phyloP scores from a whole-genome alignment of 2,888 invertebrate genomes.

The Drosophila kambysellisi region DNA sequence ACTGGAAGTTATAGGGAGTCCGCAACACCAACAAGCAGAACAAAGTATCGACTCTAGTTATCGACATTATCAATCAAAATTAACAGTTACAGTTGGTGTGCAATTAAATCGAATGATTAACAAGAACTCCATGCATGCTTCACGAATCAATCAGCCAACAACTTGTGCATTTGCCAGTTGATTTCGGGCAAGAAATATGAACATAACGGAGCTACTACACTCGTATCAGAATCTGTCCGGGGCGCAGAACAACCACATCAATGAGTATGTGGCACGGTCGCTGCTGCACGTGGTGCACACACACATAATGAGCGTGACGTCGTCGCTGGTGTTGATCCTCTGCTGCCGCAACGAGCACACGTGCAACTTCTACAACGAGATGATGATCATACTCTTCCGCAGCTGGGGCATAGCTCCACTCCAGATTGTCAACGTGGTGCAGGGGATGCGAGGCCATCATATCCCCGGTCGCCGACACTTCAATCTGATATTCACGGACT shows the following conservation, averaged over 20 bases:
- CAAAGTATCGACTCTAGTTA: neutral
- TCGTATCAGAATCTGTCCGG: slow-evolving; percentile 61
- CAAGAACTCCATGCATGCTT: neutral
- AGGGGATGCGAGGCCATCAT: slow-evolving; percentile 1
- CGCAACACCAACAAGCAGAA: neutral
- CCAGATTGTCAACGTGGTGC: slow-evolving; percentile 66
- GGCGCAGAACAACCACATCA: slow-evolving; percentile 61
- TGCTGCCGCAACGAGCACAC: slow-evolving; percentile 64
- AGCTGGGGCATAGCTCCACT: slow-evolving; percentile 60
- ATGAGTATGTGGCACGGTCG: slow-evolving; percentile 65
- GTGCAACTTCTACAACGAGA: slow-evolving; percentile 73
- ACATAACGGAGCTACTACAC: slow-evolving; percentile 58
- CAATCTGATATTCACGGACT: slow-evolving; percentile 74
- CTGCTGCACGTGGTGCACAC: slow-evolving; percentile 68
- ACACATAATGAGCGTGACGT: slow-evolving; percentile 63
- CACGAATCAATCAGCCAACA: neutral
- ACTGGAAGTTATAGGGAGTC: neutral
- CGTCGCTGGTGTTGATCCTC: slow-evolving; percentile 67
- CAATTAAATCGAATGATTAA: slow-evolving; percentile 10
- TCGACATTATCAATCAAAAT: slow-evolving; percentile 4
- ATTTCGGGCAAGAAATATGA: slow-evolving; percentile 53
- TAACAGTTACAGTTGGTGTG: neutral
- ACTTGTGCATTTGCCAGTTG: slow-evolving; percentile 4
- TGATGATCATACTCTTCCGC: slow-evolving; percentile 64
- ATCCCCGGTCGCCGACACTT: slow-evolving; percentile 59